Evolutionary conservation across 2,888 invertebrate genomes (phyloP).

Genomic region (Pollenia angustigena): DNA sequence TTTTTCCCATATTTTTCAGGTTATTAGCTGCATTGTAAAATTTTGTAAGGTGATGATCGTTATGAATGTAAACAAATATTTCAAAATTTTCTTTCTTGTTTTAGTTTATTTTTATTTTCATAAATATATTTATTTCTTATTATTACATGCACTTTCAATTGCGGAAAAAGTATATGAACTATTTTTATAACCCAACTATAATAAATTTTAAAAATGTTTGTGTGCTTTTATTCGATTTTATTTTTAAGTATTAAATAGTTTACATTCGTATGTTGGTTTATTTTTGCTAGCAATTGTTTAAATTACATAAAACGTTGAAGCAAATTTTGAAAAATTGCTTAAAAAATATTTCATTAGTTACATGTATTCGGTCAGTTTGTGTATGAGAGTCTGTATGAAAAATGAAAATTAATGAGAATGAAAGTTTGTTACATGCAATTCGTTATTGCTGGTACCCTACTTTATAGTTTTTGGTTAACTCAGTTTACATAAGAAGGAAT

Average conservation of each 20-base stretch:
- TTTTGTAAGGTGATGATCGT: slow-evolving; percentile 54
- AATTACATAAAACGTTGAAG: slow-evolving; percentile 62
- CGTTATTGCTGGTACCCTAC: slow-evolving; percentile 28
- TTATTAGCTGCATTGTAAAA: slow-evolving; percentile 29
- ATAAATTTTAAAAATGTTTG: slow-evolving; percentile 35
- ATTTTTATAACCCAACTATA: slow-evolving; percentile 44
- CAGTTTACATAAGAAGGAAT: no score
- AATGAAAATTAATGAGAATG: slow-evolving; percentile 50
- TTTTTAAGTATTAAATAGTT: slow-evolving; percentile 40
- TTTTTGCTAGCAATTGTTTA: slow-evolving; percentile 46
- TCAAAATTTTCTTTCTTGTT: slow-evolving; percentile 25
- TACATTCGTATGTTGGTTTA: slow-evolving; percentile 1
- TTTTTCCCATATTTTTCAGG: slow-evolving; percentile 18
- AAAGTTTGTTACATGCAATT: slow-evolving; percentile 52
- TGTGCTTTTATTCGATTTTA: slow-evolving; percentile 37
- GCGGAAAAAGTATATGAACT: slow-evolving; percentile 61
- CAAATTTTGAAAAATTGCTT: slow-evolving; percentile 22
- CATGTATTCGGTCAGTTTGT: slow-evolving; percentile 43
- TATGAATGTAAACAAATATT: slow-evolving; percentile 44
- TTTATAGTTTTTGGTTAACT: no score
- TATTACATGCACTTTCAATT: slow-evolving; percentile 56
- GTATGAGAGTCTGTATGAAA: slow-evolving; percentile 31
- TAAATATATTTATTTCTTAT: slow-evolving; percentile 6
- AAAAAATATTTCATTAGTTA: slow-evolving; percentile 28
- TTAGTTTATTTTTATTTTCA: background rate